Percentiles rank a stretch among this genome's conserved stretches.
These are phyloP conservation scores for Catharus ustulatus DNA, from an alignment of 2,797 vertebrate genomes.

Conservation along the genomic window DNA sequence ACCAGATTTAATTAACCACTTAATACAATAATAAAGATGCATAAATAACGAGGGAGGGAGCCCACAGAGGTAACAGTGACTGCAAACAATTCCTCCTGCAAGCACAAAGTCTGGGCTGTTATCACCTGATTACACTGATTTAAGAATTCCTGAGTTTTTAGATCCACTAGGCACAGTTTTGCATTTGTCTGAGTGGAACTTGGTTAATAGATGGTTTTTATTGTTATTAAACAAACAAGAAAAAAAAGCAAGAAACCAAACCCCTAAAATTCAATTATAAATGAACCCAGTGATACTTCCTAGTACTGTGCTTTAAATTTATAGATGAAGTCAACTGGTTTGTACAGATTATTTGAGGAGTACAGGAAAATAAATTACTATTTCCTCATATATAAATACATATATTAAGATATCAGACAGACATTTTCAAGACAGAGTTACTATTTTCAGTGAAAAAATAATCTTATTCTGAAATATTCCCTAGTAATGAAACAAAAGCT, in stretches of 20 bases:
- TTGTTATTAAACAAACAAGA: not conserved
- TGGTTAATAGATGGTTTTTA: not conserved
- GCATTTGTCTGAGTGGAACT: not conserved
- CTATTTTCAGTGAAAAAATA: not conserved
- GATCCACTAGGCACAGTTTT: not conserved
- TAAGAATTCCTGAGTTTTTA: not conserved
- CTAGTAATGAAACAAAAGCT: not conserved
- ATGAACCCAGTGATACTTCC: not conserved
- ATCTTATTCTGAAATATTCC: constrained; percentile 13
- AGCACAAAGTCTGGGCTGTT: constrained; percentile 43
- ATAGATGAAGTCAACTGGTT: not conserved
- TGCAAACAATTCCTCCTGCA: constrained; percentile 20
- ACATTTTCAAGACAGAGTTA: not conserved
- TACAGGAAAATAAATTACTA: not conserved
- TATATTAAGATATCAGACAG: not conserved
- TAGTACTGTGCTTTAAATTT: not conserved
- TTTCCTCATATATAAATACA: not conserved
- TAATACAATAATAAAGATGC: constrained; percentile 67
- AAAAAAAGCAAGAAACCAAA: not conserved
- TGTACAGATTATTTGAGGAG: not conserved
- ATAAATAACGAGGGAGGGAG: constrained; percentile 16
- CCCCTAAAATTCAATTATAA: not conserved
- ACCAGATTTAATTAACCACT: constrained; percentile 66
- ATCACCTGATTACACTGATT: not conserved
- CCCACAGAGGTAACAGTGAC: not conserved